phyloP scores from a whole-genome alignment of 2,797 vertebrate genomes.

The Eulemur coronatus region DNA sequence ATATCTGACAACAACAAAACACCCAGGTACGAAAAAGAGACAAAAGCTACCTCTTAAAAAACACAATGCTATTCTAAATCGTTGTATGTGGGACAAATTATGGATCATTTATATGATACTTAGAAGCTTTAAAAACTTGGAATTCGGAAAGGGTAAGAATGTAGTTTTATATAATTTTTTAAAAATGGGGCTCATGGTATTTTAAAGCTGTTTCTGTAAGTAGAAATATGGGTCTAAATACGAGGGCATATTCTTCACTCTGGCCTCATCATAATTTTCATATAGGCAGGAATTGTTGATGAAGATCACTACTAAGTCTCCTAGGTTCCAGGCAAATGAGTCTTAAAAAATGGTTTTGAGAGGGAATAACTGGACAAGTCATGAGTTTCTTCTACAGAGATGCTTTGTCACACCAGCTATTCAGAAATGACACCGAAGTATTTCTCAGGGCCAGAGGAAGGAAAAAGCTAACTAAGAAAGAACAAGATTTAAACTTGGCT shows the following conservation, averaged over 20 bases:
- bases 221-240: background rate
- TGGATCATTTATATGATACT: background rate
- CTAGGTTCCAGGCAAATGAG: background rate
- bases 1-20: conserved; percentile 83
- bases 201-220: background rate
- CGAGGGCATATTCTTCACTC: background rate
- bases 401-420: background rate
- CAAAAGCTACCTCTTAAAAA: background rate
- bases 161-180: background rate
- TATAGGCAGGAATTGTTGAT: background rate
- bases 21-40: conserved; percentile 83
- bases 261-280: background rate
- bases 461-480: background rate
- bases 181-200: background rate
- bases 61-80: background rate
- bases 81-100: background rate
- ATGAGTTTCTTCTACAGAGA: background rate
- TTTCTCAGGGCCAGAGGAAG: background rate
- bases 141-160: background rate
- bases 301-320: background rate
- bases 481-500: background rate
- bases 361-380: background rate
- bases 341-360: background rate
- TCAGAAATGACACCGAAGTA: background rate
- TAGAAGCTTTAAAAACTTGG: background rate